Base-by-base conservation (phyloP, 2,797 vertebrate species). In the Chromis chromis region DNA sequence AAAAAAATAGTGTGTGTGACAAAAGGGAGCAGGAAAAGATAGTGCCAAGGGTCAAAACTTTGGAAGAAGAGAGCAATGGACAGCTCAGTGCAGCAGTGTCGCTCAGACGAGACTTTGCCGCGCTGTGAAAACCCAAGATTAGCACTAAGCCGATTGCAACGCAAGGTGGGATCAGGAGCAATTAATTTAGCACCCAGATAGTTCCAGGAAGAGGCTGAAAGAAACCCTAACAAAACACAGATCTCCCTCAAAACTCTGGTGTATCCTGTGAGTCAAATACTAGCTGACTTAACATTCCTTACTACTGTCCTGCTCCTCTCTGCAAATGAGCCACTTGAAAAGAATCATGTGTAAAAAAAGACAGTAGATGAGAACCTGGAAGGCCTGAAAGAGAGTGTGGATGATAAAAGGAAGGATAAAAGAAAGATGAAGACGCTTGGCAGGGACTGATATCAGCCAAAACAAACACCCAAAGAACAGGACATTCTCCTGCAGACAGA, bases 391-490 rank as follows among this genome's bases (percentile, higher is more conserved):
- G 79, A 66, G 67, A 49, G 74, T 55, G 67, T 44, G 57, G 74
- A 82, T 46, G 65, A 82, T 78, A 78, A 83, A 81, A 79, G 75
- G 78, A 77, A 50, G 53, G 71, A 88, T 83, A 73, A 87, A 87
- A 80, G 79, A 83, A 82, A 89, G 88, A 88, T 80, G 85, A 86
- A 86, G 86, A 85, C 46, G 61, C 86, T 88, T 83, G 81, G 89
- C 86, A 82, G 87, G 44, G 80, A 71, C 84, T 71, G 79, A 84
- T 89, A 81, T 83, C 80, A 84, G 87, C 91, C 90, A 94, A 92
- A 93, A 90, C 89, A 93, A 94, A 92, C 92, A 93, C 59, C 78
- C 64, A 71, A 67, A 86, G 92, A 93, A 94, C 91, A 92, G 93
- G 89, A 94, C 91, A 92, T 93, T 93, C 92, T 86, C 86, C 83